Evolutionary conservation across 2,888 invertebrate genomes (phyloP).

Genomic region (Stenichneumon culpator): DNA sequence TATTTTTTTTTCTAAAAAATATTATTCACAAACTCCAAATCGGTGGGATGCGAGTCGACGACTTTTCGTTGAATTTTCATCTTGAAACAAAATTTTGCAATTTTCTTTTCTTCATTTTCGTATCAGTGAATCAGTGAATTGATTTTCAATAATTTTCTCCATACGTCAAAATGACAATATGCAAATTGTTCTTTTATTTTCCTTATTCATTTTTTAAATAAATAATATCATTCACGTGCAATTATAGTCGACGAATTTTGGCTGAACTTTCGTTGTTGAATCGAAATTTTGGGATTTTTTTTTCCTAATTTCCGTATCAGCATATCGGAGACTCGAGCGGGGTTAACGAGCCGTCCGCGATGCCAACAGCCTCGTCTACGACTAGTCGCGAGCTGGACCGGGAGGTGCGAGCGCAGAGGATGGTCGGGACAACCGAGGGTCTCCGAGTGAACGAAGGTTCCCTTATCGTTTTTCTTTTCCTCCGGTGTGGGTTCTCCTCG

Average conservation of each 20-base stretch:
- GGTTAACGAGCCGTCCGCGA: slow-evolving; percentile 64
- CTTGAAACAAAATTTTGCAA: neutral
- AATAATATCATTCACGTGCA: neutral
- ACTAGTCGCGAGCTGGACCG: slow-evolving; percentile 2
- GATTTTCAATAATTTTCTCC: too few species aligned
- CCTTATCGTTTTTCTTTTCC: slow-evolving; percentile 46
- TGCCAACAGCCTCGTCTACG: slow-evolving; percentile 50
- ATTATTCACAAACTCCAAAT: neutral
- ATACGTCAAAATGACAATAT: too few species aligned
- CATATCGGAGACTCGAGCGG: slow-evolving; percentile 62
- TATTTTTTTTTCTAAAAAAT: too few species aligned
- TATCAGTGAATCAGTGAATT: slow-evolving; percentile 40
- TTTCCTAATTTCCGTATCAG: neutral
- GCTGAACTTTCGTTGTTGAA: neutral
- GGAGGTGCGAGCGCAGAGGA: slow-evolving; percentile 26
- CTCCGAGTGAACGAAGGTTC: neutral
- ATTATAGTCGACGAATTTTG: neutral
- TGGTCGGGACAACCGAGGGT: neutral
- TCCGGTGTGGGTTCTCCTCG: slow-evolving; percentile 13
- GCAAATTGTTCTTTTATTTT: too few species aligned
- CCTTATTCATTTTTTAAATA: too few species aligned
- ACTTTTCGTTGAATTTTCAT: neutral
- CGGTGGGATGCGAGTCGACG: neutral
- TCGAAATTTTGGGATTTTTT: neutral
- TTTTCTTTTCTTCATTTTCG: neutral